Evolutionary conservation across 2,797 vertebrate genomes (phyloP).

Genomic region (Cossypha niveicapilla): DNA sequence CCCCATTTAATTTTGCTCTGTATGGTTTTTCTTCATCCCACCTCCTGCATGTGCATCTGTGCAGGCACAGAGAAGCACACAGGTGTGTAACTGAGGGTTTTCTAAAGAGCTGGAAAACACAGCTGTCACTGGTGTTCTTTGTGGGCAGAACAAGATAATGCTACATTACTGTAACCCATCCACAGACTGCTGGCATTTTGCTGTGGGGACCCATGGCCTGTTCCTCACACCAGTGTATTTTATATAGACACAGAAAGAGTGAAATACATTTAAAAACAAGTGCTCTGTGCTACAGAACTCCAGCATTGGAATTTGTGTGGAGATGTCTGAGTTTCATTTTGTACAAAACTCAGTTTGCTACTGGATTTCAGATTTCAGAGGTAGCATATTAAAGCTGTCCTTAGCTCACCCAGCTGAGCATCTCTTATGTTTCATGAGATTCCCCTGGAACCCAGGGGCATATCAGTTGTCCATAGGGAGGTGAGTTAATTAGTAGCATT

Average conservation of each 20-base stretch:
- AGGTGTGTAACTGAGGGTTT: neutral
- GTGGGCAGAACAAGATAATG: neutral
- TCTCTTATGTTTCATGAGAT: neutral
- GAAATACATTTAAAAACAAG: neutral
- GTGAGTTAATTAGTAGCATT: conserved; percentile 37
- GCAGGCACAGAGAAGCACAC: neutral
- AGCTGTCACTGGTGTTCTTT: neutral
- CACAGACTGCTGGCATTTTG: neutral
- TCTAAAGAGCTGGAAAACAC: neutral
- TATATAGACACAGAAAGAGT: neutral
- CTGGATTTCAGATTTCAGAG: neutral
- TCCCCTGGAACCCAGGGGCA: neutral
- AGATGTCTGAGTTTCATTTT: neutral
- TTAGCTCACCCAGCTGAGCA: conserved; percentile 34
- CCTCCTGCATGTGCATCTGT: neutral
- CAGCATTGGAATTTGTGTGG: accelerated
- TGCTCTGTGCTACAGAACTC: neutral
- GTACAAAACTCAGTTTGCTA: neutral
- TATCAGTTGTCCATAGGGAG: neutral
- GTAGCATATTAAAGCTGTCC: neutral
- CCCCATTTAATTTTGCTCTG: neutral
- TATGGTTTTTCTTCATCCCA: neutral
- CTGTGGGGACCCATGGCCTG: neutral
- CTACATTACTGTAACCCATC: neutral
- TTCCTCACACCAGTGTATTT: neutral